Base-by-base conservation (phyloP, 1,140 invertebrate species). In the Macrobrachium rosenbergii region DNA sequence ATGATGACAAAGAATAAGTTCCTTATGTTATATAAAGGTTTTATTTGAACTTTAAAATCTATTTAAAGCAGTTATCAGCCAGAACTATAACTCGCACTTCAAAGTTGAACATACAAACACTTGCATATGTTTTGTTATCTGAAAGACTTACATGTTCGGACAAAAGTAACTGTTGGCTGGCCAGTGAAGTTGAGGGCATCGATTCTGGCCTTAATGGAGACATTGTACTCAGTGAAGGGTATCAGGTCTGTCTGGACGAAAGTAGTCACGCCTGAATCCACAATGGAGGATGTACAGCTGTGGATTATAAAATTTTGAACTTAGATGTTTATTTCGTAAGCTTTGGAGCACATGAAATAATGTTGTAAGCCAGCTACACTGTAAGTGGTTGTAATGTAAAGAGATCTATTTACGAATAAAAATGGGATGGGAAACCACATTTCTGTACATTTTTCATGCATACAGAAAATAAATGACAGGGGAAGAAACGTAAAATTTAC, bases 151-250 rank as follows among this genome's bases (percentile, higher is more conserved):
- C 83, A 62, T 1, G 83, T 84, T 16, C 83, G 59, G 60, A 84
- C 75, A 37, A 12, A 52, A 43, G 62, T 67, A 37, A 19, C 58
- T 0, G 8, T 10, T 6, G 73, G 16, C 0, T 43, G 21, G 8
- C 75, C 76, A 16, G 75, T 84, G 37, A 63, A 78, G n/a, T 45
- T 63, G 59, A 84, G 37, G 14, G 17, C 43, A 12, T 43, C 60
- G 10, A 84, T 21, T 19, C 14, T 67, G 6, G 83, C 28, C 2
- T 17, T 28, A 21, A 84, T 75, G 6, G n/a, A 67, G 19, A 84
- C 83, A 5, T 67, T 28, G 83, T 84, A 84, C 37, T 84, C 83
- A n/a, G 37, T 84, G 75, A 63, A 84, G 17, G 83, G 83, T 5
- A 52, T 37, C 28, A 84, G 58, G 62, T 45, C 62, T 10, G 21